Evolutionary conservation across 2,888 invertebrate genomes (phyloP).

Genomic region (Drosophila buzzatii): DNA sequence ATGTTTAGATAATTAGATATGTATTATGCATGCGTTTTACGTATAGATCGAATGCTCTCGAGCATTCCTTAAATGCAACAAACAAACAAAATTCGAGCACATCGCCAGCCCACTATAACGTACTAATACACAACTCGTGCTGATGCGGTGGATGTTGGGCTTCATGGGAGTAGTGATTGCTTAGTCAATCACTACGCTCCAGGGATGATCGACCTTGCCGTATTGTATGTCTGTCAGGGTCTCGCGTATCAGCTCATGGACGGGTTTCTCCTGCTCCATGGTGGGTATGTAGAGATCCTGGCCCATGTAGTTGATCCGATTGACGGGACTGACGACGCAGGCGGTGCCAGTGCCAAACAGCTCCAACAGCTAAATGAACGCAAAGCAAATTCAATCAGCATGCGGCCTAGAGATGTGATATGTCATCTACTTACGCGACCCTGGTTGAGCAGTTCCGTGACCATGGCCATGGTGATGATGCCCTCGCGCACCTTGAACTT

Average conservation of each 20-base stretch:
- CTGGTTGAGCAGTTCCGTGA: constrained; percentile 90
- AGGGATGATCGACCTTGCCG: constrained; percentile 93
- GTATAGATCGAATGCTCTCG: constrained; percentile 32
- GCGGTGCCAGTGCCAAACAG: constrained; percentile 99
- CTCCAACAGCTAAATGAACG: constrained; percentile 91
- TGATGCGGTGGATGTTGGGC: constrained; percentile 8
- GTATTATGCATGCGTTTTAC: constrained; percentile 34
- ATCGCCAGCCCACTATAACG: constrained; percentile 65
- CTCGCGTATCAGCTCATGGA: constrained; percentile 91
- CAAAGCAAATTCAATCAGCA: background rate
- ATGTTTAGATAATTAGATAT: constrained; percentile 6
- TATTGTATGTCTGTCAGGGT: constrained; percentile 95
- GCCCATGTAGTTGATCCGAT: constrained; percentile 92
- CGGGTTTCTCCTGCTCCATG: constrained; percentile 89
- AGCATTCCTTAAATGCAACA: constrained; percentile 55
- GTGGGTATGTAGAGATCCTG: constrained; percentile 90
- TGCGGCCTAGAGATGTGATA: too few relatives aligned
- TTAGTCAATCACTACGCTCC: constrained; percentile 89
- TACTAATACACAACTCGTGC: constrained; percentile 79
- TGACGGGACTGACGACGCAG: constrained; percentile 96
- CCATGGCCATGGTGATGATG: constrained; percentile 92
- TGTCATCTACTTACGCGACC: constrained; percentile 90
- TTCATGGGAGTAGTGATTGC: background rate
- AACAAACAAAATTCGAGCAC: constrained; percentile 74
- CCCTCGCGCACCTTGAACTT: constrained; percentile 93